Percentiles rank a stretch among this genome's conserved stretches.
Conservation (phyloP, 2,888 invertebrate genomes). For the Tridacna gigas region DNA sequence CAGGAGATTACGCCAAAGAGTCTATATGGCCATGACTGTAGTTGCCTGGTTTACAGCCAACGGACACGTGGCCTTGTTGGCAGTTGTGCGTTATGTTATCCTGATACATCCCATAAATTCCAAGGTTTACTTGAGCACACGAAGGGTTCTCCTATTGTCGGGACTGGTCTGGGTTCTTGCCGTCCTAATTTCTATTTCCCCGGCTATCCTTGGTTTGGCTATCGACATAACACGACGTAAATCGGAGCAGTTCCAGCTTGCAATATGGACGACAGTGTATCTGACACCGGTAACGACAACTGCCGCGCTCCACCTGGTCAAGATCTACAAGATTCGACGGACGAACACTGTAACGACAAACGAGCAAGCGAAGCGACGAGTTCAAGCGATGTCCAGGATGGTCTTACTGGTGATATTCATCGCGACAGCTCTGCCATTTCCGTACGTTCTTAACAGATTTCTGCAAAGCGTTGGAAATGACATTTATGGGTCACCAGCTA, state of each 20-base stretch:
- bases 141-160: conserved; percentile 43
- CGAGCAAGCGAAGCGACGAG: conserved; percentile 35
- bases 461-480: conserved; percentile 1
- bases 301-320: conserved; percentile 37
- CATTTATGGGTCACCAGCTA: conserved; percentile 7
- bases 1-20: background rate
- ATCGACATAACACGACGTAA: conserved; percentile 5
- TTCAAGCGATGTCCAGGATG: conserved; percentile 58
- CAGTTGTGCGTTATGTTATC: conserved; percentile 51
- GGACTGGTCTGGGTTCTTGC: conserved; percentile 53
- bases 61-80: conserved; percentile 52
- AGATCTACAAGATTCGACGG: conserved; percentile 40
- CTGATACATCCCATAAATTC: conserved; percentile 45
- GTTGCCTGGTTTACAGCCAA: conserved; percentile 54
- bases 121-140: conserved; percentile 33
- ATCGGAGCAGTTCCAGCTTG: conserved; percentile 36
- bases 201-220: conserved; percentile 22
- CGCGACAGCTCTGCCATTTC: conserved; percentile 54
- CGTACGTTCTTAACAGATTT: conserved; percentile 37
- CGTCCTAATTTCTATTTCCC: conserved; percentile 30
- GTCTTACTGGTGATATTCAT: conserved; percentile 53
- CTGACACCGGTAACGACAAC: conserved; percentile 51
- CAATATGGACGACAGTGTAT: conserved; percentile 49
- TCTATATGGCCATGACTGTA: conserved; percentile 36
- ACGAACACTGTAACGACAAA: conserved; percentile 44